phyloP scores from a whole-genome alignment of 2,113 vertebrate genomes.

The Dicaeum eximium region DNA sequence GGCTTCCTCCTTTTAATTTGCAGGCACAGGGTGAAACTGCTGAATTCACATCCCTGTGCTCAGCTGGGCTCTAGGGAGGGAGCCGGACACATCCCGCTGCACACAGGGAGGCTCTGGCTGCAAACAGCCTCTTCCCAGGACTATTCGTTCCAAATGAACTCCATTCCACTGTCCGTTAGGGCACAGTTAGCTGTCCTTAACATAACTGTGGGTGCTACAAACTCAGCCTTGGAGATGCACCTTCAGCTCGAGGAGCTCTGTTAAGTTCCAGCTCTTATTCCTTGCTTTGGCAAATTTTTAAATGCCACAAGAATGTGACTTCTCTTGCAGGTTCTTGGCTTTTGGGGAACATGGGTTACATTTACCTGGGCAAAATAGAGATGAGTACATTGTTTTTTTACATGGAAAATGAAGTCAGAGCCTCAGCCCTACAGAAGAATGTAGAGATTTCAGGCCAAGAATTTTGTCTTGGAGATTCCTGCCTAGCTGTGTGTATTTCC shows the following conservation, averaged over 20 bases:
- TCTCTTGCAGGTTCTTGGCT: not conserved
- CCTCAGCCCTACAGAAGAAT: not conserved
- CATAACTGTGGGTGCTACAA: rapidly evolving
- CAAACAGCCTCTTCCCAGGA: not conserved
- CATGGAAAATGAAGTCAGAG: not conserved
- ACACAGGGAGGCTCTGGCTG: not conserved
- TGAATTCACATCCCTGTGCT: not conserved
- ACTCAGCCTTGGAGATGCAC: not conserved
- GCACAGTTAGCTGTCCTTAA: not conserved
- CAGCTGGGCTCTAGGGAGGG: not conserved
- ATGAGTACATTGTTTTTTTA: not conserved
- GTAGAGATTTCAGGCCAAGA: not conserved
- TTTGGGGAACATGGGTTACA: not conserved
- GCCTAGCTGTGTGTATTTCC: not conserved
- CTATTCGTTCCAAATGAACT: not conserved
- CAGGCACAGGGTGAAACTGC: not conserved
- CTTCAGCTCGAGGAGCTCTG: not conserved
- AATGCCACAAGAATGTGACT: not conserved
- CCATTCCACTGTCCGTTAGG: not conserved
- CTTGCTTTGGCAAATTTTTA: conserved; percentile 2
- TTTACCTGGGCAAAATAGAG: not conserved
- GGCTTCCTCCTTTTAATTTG: not conserved
- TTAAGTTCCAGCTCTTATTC: not conserved
- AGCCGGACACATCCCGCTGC: rapidly evolving
- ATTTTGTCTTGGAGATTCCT: not conserved